Percentiles rank a stretch among this genome's conserved stretches.
Evolutionary conservation across 2,113 vertebrate species (phyloP).

Genomic region (Cavia porcellus): DNA sequence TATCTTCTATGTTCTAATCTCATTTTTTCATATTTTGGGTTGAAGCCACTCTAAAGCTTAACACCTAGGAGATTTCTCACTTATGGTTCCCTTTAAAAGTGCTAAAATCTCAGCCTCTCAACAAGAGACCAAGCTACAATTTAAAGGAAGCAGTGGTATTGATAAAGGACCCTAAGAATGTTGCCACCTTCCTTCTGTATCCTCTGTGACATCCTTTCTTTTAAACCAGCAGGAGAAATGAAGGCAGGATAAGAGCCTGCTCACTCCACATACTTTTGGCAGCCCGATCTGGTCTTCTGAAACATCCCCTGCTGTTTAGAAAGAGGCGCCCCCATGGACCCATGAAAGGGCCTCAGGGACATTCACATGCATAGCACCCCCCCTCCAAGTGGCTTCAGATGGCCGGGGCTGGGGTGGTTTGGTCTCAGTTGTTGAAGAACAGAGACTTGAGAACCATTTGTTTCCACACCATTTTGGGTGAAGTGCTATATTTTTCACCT

Average conservation of each 20-base stretch:
- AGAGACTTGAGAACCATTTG: slow-evolving; percentile 78
- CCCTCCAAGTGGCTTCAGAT: slow-evolving; percentile 65
- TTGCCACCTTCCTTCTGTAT: slow-evolving; percentile 65
- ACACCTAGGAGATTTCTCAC: slow-evolving; percentile 83
- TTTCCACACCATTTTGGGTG: slow-evolving; percentile 81
- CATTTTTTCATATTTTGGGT: slow-evolving; percentile 74
- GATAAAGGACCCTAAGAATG: slow-evolving; percentile 75
- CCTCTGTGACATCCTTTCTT: slow-evolving; percentile 75
- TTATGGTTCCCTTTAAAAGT: slow-evolving; percentile 82
- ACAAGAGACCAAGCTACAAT: slow-evolving; percentile 75
- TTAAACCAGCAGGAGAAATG: slow-evolving; percentile 83
- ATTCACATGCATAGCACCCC: slow-evolving; percentile 75
- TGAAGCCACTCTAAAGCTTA: slow-evolving; percentile 81
- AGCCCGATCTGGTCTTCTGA: slow-evolving; percentile 60
- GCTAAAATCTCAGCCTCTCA: slow-evolving; percentile 84
- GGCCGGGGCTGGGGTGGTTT: slow-evolving; percentile 16
- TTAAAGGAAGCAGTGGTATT: slow-evolving; percentile 74
- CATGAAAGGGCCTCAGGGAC: slow-evolving; percentile 72
- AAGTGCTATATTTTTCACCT: slow-evolving; percentile 84
- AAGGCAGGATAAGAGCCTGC: slow-evolving; percentile 77
- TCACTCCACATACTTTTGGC: slow-evolving; percentile 73
- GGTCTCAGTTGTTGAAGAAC: slow-evolving; percentile 69
- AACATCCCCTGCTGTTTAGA: slow-evolving; percentile 78
- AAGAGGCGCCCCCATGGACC: slow-evolving; percentile 62
- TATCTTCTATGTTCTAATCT: slow-evolving; percentile 75